Base-by-base conservation (phyloP, 23 tunicate genomes). In the Diplosoma virens region DNA sequence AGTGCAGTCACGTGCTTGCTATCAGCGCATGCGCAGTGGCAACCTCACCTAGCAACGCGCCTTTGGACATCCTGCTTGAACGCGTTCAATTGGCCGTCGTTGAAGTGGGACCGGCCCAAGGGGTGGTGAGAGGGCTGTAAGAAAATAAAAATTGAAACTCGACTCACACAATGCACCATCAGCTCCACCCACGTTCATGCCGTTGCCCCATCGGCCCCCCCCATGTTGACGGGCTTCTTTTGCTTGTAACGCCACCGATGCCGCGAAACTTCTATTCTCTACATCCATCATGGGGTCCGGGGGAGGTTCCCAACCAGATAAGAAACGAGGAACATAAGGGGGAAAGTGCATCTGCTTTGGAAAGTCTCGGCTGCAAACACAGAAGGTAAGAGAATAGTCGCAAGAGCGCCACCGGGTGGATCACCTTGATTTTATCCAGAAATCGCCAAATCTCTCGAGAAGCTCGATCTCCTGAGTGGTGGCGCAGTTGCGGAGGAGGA, bases 261-360 rank as follows among this genome's bases (percentile, higher is more conserved):
- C 96, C 7, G 88, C 96, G 26, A 89, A 53, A 22, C 41, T 81
- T 0, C 53, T 22, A 4, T 64, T 59, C 41, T 67, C 82, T 14
- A 71, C 70, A 5, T 78, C 96, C 81, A 71, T 53, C 31, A 7
- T 16, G 45, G 79, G 84, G 31, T 82, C 50, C 31, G 88, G 93
- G 0, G 98, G 98, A 31, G 98, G 93, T 4, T 59, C 85, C 98
- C 98, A 93, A 0, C 98, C 98, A 23, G 93, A 82, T 22, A 48
- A 35, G 78, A 93, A 93, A n/a, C 55, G 56, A 35, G 98, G 98
- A 30, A 86, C 75, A 64, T 93, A 93, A 2, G 97, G 90, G 2
- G 86, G 81, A 65, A 90, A 84, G 73, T 61, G 72, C 35, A 55
- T 34, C 11, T 83, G 86, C 30, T 74, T 73, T 2, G 90, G 90